Evolutionary conservation across 64 coral and sea anemone genomes (phyloP).

Genomic region (Dendrophyllia cribrosa): DNA sequence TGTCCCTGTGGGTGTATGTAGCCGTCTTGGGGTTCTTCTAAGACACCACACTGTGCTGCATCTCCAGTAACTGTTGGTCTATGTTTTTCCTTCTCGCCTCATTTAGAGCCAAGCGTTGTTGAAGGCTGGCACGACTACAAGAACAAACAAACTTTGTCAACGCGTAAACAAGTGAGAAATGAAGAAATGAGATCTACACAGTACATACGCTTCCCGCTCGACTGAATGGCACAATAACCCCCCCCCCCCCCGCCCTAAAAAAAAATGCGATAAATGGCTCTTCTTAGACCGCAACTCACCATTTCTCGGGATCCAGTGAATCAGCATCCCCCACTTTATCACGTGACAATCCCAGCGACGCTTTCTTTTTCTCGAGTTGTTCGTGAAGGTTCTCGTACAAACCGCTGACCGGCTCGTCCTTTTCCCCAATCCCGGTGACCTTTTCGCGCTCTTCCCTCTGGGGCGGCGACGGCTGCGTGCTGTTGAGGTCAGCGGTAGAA

Average conservation of each 20-base stretch:
- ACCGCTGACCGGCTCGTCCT: not conserved
- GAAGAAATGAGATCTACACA: no score
- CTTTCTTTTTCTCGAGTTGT: slow-evolving; percentile 84
- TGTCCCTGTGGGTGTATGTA: not conserved
- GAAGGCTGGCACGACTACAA: slow-evolving; percentile 87
- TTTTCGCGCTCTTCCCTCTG: slow-evolving; percentile 55
- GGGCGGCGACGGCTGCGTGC: slow-evolving; percentile 66
- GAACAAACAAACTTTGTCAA: not conserved
- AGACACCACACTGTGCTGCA: slow-evolving; percentile 20
- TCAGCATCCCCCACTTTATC: slow-evolving; percentile 43
- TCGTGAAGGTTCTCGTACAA: slow-evolving; percentile 71
- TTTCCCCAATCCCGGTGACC: not conserved
- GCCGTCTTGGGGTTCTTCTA: not conserved
- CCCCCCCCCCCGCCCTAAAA: no score
- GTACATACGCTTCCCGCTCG: not conserved
- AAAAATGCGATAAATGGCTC: not conserved
- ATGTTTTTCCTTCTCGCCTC: slow-evolving; percentile 86
- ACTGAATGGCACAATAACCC: no score
- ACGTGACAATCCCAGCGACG: slow-evolving; percentile 65
- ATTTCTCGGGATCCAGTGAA: slow-evolving; percentile 73
- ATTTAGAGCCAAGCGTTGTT: slow-evolving; percentile 81
- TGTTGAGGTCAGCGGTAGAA: slow-evolving; percentile 52
- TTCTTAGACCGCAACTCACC: slow-evolving; percentile 42
- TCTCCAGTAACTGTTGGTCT: slow-evolving; percentile 82
- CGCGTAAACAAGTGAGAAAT: not conserved